Evolutionary conservation across 2,797 vertebrate species (phyloP).

Genomic region (Sarcophilus harrisii): DNA sequence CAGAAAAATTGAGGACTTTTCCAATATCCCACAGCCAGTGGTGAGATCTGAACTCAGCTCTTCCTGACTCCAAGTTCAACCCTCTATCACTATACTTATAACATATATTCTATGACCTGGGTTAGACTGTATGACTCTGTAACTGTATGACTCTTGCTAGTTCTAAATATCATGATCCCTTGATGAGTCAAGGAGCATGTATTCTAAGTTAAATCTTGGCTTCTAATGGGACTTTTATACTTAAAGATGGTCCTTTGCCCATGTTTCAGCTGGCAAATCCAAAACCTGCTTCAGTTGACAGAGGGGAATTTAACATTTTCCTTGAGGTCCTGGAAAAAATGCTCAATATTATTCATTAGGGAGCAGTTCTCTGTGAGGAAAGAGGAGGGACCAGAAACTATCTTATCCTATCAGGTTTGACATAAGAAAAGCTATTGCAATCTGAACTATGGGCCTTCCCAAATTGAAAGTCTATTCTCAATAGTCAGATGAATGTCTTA

Average conservation of each 20-base stretch:
- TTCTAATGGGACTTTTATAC: background rate
- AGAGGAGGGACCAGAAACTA: background rate
- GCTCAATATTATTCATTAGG: background rate
- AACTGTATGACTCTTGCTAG: too few species aligned
- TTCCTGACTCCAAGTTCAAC: background rate
- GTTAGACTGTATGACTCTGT: background rate
- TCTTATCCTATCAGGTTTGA: background rate
- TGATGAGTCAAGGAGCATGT: background rate
- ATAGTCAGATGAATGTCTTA: background rate
- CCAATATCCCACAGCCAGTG: background rate
- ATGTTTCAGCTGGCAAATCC: background rate
- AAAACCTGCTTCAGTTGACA: background rate
- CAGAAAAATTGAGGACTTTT: background rate
- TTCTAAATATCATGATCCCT: background rate
- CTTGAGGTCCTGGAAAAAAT: background rate
- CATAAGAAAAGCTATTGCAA: background rate
- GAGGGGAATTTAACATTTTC: background rate
- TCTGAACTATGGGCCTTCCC: background rate
- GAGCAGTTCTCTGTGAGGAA: background rate
- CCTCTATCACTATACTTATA: background rate
- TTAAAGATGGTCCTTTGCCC: background rate
- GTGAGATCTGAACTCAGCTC: background rate
- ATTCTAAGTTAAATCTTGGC: background rate
- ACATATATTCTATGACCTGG: background rate
- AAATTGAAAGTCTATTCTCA: background rate